These are phyloP conservation scores for Elephantulus edwardii DNA, from an alignment of 2,113 vertebrate genomes.

Conservation along the genomic window DNA sequence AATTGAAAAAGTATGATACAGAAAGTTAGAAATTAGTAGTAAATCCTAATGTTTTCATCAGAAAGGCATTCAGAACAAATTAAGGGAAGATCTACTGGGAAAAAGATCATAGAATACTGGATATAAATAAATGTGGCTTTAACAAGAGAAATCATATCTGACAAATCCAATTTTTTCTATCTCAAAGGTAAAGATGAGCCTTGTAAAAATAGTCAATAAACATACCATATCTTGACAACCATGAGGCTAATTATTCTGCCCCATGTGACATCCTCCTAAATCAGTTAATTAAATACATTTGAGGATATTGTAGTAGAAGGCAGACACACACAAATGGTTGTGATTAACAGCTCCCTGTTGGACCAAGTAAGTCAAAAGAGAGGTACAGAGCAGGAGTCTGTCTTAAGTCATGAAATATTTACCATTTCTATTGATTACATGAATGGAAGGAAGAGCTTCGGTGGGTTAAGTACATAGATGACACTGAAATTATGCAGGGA, in stretches of 20 bases:
- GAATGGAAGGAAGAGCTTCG: not conserved
- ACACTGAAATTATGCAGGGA: not conserved
- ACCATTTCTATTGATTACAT: not conserved
- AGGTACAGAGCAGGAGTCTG: not conserved
- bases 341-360: not conserved
- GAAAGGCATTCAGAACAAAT: not conserved
- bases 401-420: not conserved
- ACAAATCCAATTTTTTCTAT: not conserved
- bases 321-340: not conserved
- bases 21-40: conserved; percentile 9
- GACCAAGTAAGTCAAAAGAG: not conserved
- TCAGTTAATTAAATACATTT: conserved; percentile 14
- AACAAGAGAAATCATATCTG: not conserved
- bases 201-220: not conserved
- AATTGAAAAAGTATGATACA: not conserved
- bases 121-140: not conserved
- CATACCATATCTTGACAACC: not conserved
- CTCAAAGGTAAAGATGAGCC: not conserved
- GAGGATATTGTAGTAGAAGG: not conserved
- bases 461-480: not conserved
- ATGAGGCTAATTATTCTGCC: not conserved
- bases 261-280: not conserved
- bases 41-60: not conserved
- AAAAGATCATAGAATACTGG: not conserved
- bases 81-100: not conserved